Percentiles rank a stretch among this genome's conserved stretches.
These are phyloP conservation scores for Phasianus colchicus DNA, from an alignment of 2,113 vertebrate genomes.

Conservation along the genomic window DNA sequence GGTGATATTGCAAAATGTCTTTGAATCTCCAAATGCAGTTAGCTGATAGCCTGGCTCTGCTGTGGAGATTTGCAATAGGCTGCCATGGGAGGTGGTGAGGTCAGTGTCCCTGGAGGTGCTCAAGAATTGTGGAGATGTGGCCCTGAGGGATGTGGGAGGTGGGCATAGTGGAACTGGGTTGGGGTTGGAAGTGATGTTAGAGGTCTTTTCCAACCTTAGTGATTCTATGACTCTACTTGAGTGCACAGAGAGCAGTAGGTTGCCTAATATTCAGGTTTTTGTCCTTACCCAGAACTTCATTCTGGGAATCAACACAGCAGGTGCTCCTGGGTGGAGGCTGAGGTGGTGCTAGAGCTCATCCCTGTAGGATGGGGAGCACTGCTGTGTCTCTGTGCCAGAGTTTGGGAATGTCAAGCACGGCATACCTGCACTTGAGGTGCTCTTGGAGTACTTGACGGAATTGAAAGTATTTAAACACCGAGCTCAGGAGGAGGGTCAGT, in stretches of 20 bases:
- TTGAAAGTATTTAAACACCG: background rate
- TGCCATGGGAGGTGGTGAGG: background rate
- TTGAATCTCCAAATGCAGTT: background rate
- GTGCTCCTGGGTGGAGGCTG: background rate
- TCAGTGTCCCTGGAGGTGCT: too few species aligned
- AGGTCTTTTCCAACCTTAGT: too few species aligned
- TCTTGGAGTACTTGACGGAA: background rate
- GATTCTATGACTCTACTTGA: background rate
- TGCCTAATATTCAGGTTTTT: background rate
- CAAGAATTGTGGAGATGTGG: too few species aligned
- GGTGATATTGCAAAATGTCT: background rate
- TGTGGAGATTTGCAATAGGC: background rate
- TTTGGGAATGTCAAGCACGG: background rate
- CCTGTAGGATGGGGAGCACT: background rate
- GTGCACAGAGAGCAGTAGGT: rapidly evolving
- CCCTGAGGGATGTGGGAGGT: too few species aligned
- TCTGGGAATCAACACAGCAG: background rate
- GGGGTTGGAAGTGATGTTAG: too few species aligned
- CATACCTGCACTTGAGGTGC: background rate
- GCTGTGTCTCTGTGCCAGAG: rapidly evolving
- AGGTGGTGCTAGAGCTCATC: background rate
- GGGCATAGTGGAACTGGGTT: too few species aligned
- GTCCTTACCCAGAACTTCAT: background rate
- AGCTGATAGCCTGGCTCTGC: background rate
- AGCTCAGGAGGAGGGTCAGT: rapidly evolving